These are phyloP conservation scores for Diorhabda sublineata DNA, from an alignment of 1,140 invertebrate species.

Conservation along the genomic window DNA sequence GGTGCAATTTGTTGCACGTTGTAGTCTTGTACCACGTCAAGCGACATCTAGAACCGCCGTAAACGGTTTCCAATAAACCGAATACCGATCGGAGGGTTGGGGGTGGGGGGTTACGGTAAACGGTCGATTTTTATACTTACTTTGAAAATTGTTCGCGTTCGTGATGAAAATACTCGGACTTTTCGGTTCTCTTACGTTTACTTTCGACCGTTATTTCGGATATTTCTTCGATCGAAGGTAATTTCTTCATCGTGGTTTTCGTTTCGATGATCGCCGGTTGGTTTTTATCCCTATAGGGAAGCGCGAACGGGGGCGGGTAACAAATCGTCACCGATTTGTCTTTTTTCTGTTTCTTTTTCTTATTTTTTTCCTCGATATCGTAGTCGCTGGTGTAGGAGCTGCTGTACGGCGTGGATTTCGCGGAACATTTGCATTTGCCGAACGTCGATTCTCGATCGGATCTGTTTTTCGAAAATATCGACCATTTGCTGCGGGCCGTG, in stretches of 20 bases:
- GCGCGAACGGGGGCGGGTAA: not conserved
- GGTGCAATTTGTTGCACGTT: too few species aligned
- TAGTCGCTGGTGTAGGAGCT: constrained; percentile 26
- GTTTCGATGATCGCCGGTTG: constrained; percentile 23
- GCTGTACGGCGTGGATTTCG: constrained; percentile 18
- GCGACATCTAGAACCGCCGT: too few species aligned
- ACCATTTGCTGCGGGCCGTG: constrained; percentile 23
- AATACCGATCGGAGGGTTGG: too few species aligned
- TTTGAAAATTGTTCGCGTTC: too few species aligned
- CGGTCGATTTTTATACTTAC: too few species aligned
- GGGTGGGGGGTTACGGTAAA: too few species aligned
- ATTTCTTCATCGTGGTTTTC: constrained; percentile 25
- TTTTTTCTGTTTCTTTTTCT: constrained; percentile 6
- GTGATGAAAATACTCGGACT: not conserved
- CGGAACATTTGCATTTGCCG: constrained; percentile 11
- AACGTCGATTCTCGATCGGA: not conserved
- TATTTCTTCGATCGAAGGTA: constrained; percentile 34
- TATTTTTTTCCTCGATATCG: constrained; percentile 22
- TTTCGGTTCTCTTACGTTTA: not conserved
- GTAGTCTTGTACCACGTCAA: too few species aligned
- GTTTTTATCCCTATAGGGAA: constrained; percentile 8
- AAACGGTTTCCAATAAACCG: too few species aligned
- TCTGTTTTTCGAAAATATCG: constrained; percentile 21
- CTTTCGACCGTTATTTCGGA: constrained; percentile 24
- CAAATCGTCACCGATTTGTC: not conserved